Conservation (phyloP, 2,888 invertebrate species). For the Ormyrus pomaceus region DNA sequence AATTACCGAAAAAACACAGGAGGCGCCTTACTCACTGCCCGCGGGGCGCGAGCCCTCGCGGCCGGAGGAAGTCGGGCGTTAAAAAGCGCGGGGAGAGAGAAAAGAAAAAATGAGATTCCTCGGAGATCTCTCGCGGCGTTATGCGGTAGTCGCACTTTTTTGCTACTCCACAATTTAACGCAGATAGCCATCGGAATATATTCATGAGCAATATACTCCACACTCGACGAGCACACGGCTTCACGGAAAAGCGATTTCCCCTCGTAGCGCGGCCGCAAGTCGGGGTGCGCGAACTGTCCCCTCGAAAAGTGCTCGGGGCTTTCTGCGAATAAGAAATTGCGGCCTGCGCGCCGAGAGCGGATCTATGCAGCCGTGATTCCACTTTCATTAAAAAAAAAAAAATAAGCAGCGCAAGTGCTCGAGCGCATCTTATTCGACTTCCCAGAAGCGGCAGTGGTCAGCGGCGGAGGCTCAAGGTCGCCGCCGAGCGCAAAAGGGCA, state of each 20-base stretch:
- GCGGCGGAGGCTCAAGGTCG: slow-evolving; percentile 41
- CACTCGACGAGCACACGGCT: not conserved
- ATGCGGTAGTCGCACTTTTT: slow-evolving; percentile 20
- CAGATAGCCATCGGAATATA: slow-evolving; percentile 25
- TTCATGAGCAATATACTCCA: not conserved
- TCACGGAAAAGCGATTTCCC: not conserved
- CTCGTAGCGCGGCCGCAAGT: not conserved
- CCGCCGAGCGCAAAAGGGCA: slow-evolving; percentile 43
- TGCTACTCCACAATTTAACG: not conserved
- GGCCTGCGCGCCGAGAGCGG: slow-evolving; percentile 10
- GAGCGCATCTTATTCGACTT: slow-evolving; percentile 19
- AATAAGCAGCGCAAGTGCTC: not conserved
- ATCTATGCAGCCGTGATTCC: slow-evolving; percentile 53
- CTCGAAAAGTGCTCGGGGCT: too few relatives aligned
- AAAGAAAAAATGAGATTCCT: not conserved
- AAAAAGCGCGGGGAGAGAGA: not conserved
- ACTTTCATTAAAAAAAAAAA: slow-evolving; percentile 46
- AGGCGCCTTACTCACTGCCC: not conserved
- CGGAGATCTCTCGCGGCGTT: not conserved
- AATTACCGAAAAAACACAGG: slow-evolving; percentile 50
- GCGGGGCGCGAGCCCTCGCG: not conserved
- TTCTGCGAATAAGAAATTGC: slow-evolving; percentile 29
- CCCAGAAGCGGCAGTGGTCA: slow-evolving; percentile 2
- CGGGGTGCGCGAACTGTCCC: not conserved
- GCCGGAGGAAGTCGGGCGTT: not conserved